Percentiles rank a stretch among this genome's conserved stretches.
These are phyloP conservation scores for Leucania comma DNA, from an alignment of 2,888 invertebrate species.

Conservation along the genomic window DNA sequence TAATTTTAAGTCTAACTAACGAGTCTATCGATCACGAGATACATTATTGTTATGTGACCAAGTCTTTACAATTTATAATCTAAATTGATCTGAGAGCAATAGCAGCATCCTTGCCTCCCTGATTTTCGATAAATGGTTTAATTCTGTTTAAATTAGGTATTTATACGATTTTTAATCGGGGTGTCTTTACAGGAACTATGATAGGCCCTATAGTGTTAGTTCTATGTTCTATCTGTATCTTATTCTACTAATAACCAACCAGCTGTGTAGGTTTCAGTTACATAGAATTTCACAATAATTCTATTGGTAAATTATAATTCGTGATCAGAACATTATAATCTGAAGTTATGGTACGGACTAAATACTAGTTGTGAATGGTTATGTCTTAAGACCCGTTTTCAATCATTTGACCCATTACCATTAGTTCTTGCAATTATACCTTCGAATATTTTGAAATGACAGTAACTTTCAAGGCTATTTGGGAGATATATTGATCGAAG, in stretches of 20 bases:
- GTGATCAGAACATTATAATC: slow-evolving; percentile 48
- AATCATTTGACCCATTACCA: slow-evolving; percentile 20
- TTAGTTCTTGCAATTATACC: slow-evolving; percentile 22
- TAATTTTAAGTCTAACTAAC: slow-evolving; percentile 10
- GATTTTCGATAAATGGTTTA: background rate
- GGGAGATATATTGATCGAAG: slow-evolving; percentile 6
- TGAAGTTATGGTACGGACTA: slow-evolving; percentile 43
- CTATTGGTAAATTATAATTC: slow-evolving; percentile 53
- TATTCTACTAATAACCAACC: background rate
- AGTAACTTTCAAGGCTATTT: background rate
- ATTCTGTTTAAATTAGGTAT: background rate
- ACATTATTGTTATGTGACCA: background rate
- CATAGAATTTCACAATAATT: slow-evolving; percentile 42
- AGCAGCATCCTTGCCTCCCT: background rate
- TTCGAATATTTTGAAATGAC: slow-evolving; percentile 11
- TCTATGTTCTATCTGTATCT: background rate
- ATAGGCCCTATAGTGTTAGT: slow-evolving; percentile 3
- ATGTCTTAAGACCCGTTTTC: slow-evolving; percentile 26
- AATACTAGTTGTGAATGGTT: slow-evolving; percentile 37
- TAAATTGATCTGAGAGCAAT: background rate
- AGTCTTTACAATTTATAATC: background rate
- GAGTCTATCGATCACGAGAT: background rate
- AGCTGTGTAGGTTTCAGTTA: slow-evolving; percentile 21
- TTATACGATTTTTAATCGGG: background rate
- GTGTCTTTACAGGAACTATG: slow-evolving; percentile 1